These are phyloP conservation scores for Ptychodera flava DNA, from an alignment of 35 echinoderm and acorn worm genomes.

Conservation along the genomic window DNA sequence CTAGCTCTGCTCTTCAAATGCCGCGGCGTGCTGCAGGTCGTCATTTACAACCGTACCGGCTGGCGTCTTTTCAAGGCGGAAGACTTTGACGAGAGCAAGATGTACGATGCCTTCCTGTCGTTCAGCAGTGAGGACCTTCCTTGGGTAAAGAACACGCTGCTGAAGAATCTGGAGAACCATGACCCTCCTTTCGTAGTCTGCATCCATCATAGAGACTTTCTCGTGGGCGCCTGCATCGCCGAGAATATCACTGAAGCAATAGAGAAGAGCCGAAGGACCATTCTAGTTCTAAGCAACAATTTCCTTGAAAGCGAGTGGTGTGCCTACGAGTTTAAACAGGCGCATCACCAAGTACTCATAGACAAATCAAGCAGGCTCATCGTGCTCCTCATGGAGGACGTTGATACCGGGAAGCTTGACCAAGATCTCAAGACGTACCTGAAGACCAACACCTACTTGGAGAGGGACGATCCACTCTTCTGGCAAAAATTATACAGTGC, in stretches of 20 bases:
- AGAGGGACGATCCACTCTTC: constrained; percentile 52
- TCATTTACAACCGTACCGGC: not conserved
- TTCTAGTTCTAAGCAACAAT: constrained; percentile 38
- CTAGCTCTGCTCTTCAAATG: not conserved
- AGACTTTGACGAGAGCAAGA: constrained; percentile 26
- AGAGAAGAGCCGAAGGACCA: constrained; percentile 25
- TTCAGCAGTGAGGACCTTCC: constrained; percentile 49
- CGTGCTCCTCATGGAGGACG: constrained; percentile 37
- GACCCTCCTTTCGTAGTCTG: constrained; percentile 34
- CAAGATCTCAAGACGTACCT: constrained; percentile 50
- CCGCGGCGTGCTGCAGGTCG: not conserved
- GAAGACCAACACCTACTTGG: constrained; percentile 53
- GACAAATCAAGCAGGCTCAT: constrained; percentile 29
- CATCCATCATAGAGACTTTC: constrained; percentile 59
- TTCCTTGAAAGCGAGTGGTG: constrained; percentile 63
- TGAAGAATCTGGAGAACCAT: constrained; percentile 40
- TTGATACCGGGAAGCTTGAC: constrained; percentile 24
- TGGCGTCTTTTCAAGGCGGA: not conserved
- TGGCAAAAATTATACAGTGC: constrained; percentile 52
- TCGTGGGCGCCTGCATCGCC: constrained; percentile 47
- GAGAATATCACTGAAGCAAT: constrained; percentile 56
- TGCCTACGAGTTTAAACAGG: constrained; percentile 45
- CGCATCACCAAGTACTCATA: constrained; percentile 40
- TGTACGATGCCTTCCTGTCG: constrained; percentile 59
- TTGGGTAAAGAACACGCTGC: constrained; percentile 34